Evolutionary conservation across 2,113 vertebrate species (phyloP), one percentile per base, ranked within the genome.

Genomic region (Eretmochelys imbricata): DNA sequence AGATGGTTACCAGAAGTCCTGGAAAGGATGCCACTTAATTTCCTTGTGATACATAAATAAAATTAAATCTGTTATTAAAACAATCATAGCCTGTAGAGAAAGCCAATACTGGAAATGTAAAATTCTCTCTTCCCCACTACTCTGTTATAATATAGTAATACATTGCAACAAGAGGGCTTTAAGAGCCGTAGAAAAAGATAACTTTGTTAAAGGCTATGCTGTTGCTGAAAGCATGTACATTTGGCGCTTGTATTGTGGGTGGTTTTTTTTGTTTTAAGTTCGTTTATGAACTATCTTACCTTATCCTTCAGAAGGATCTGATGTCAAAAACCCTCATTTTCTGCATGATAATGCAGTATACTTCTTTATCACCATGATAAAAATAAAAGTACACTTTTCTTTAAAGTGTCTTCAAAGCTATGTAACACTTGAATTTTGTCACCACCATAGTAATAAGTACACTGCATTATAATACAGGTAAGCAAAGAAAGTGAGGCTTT

Each of bases 241-340:
- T 54, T 2, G 46, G 31, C 31, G 5, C 38, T 91, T 85, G 80
- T 83, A 80, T 84, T 59, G 57, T 55, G 87, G 38, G 50, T 87
- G 1, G 3, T 57, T 91, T 76, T 82, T 5, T 46, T 76, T 62
- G 12, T 19, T 93, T 86, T 86, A 49, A 53, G 79, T 94, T 92
- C 91, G 48, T 84, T 89, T 95, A 94, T 95, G 91, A 83, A 4
- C 62, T 17, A 90, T 95, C 94, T 55, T 35, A 85, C 85, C 53
- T 55, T 89, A 10, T 6, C 65, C 75, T 92, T 87, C 59, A 87
- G 14, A 95, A 54, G 8, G 92, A 55, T 22, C 49, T 27, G 29
- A 80, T 50, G 57, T 82, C 93, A 92, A 93, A 95, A 82, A 69
- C 84, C 24, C 80, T 85, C 24, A 48, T 79, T 95, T 95, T 91